phyloP scores from a whole-genome alignment of 2,113 vertebrate species.

The Sterrhoptilus dennistouni region DNA sequence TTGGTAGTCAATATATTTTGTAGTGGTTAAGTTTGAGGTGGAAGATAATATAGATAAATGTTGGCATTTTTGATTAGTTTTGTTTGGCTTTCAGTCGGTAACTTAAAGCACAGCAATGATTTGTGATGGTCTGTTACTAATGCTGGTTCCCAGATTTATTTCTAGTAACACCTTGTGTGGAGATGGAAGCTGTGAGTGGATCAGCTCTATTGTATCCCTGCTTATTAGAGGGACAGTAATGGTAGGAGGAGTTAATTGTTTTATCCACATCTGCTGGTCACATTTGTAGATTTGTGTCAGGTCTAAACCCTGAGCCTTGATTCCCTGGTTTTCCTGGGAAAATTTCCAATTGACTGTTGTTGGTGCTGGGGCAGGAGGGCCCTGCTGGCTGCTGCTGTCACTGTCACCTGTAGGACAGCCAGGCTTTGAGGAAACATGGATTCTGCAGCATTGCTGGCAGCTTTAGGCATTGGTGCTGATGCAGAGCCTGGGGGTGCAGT shows the following conservation, averaged over 20 bases:
- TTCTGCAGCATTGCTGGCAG: background rate
- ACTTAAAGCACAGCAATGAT: background rate
- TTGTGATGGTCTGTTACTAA: background rate
- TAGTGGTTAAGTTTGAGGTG: background rate
- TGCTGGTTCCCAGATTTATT: background rate
- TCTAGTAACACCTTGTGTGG: accelerated
- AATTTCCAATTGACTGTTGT: too few species aligned
- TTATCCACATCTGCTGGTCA: background rate
- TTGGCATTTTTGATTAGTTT: background rate
- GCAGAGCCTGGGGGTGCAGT: background rate
- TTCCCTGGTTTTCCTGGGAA: background rate
- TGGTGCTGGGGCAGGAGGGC: background rate
- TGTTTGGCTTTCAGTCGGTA: background rate
- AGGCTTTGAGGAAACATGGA: background rate
- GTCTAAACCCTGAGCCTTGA: background rate
- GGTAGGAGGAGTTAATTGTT: background rate
- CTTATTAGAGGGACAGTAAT: too few species aligned
- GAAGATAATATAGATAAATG: background rate
- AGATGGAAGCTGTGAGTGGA: background rate
- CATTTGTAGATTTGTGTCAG: background rate
- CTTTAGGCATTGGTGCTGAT: background rate
- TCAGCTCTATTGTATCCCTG: background rate
- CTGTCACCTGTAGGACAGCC: background rate
- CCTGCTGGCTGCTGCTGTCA: background rate
- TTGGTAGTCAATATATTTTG: background rate